Evolutionary conservation across 2,797 vertebrate species (phyloP).

Genomic region (Semaprochilodus insignis): DNA sequence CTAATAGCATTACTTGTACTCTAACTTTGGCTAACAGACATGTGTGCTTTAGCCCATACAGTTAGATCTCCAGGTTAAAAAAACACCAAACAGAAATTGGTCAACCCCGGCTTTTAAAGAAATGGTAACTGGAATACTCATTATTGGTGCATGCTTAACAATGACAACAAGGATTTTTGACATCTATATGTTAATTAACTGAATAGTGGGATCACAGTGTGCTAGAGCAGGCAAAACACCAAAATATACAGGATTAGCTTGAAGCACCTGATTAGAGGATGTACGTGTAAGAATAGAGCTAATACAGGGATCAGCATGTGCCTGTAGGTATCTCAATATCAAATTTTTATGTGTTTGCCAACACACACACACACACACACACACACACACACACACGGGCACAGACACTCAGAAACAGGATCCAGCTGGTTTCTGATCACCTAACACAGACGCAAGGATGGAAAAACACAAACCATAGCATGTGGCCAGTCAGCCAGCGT

Average conservation of each 20-base stretch:
- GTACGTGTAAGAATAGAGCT: not conserved
- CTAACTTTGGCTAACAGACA: too few relatives aligned
- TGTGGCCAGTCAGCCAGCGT: constrained; percentile 57
- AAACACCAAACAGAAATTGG: too few relatives aligned
- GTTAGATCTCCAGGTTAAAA: too few relatives aligned
- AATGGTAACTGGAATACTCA: too few relatives aligned
- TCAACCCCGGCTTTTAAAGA: too few relatives aligned
- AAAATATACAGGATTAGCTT: not conserved
- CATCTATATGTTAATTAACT: too few relatives aligned
- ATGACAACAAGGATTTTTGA: too few relatives aligned
- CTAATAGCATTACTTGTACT: too few relatives aligned
- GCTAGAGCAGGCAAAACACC: too few relatives aligned
- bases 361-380: constrained; percentile 14
- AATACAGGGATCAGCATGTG: not conserved
- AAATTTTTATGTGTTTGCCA: not conserved
- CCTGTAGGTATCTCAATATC: not conserved
- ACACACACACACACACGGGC: constrained; percentile 9
- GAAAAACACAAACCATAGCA: constrained; percentile 55
- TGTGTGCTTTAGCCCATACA: too few relatives aligned
- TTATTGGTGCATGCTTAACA: too few relatives aligned
- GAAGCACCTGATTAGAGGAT: not conserved
- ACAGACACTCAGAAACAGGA: constrained; percentile 10
- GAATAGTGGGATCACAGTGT: too few relatives aligned
- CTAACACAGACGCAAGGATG: constrained; percentile 43
- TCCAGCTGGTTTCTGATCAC: constrained; percentile 40